phyloP scores from a whole-genome alignment of 2,888 invertebrate genomes.

The Spisula solida region DNA sequence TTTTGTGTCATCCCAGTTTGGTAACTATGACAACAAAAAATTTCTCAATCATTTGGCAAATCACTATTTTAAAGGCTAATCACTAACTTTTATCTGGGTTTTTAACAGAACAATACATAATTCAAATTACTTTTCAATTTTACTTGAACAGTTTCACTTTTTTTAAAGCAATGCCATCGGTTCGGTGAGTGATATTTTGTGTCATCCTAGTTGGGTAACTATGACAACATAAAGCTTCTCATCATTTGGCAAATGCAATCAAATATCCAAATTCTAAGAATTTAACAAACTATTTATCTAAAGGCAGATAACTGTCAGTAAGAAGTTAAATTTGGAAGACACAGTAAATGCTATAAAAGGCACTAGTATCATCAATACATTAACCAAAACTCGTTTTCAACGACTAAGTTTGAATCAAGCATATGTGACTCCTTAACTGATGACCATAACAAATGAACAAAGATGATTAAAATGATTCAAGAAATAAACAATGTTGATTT shows the following conservation, averaged over 20 bases:
- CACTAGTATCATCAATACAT: no score
- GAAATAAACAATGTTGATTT: background rate
- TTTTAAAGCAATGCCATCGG: background rate
- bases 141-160: background rate
- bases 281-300: background rate
- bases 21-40: slow-evolving; percentile 29
- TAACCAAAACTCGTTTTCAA: no score
- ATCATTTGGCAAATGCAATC: slow-evolving; percentile 22
- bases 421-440: no score
- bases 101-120: no score
- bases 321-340: background rate
- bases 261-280: background rate
- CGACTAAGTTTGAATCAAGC: no score
- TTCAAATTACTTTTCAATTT: no score
- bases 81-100: no score
- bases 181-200: slow-evolving; percentile 29
- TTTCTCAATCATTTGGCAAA: slow-evolving; percentile 22
- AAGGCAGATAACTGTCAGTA: background rate
- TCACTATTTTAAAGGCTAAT: background rate
- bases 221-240: slow-evolving; percentile 6
- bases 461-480: background rate
- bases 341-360: no score
- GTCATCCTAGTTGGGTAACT: slow-evolving; percentile 20
- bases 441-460: no score
- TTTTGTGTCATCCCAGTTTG: slow-evolving; percentile 35